A percentile compares a stretch with the other conserved stretches of the same genome.
phyloP scores from a whole-genome alignment of 1,140 invertebrate genomes.

The Lordiphosa stackelbergi region DNA sequence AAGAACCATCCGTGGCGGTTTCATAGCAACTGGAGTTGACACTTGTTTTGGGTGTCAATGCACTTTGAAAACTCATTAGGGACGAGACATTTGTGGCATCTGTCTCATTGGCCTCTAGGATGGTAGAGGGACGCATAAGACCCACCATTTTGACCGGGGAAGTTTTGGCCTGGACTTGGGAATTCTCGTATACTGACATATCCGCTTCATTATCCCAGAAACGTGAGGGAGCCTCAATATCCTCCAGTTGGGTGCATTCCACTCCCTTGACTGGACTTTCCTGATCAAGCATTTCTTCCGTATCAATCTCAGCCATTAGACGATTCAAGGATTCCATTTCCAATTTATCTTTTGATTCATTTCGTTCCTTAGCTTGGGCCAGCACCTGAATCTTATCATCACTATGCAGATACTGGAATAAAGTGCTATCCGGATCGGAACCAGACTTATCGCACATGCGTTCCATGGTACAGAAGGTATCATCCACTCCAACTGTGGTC shows the following conservation, averaged over 20 bases:
- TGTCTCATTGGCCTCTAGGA: slow-evolving; percentile 54
- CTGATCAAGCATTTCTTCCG: slow-evolving; percentile 35
- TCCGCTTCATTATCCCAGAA: slow-evolving; percentile 60
- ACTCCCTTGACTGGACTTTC: slow-evolving; percentile 53
- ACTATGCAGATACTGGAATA: slow-evolving; percentile 65
- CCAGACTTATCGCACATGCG: slow-evolving; percentile 70
- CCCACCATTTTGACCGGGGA: slow-evolving; percentile 74
- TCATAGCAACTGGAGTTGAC: slow-evolving; percentile 57
- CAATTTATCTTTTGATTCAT: slow-evolving; percentile 13
- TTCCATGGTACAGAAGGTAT: slow-evolving; percentile 64
- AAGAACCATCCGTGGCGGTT: slow-evolving; percentile 56
- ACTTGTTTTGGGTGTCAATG: slow-evolving; percentile 39
- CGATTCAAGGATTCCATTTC: slow-evolving; percentile 51
- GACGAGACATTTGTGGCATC: slow-evolving; percentile 50
- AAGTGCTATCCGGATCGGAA: slow-evolving; percentile 68
- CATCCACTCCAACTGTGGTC: slow-evolving; percentile 6
- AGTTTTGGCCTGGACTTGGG: slow-evolving; percentile 14
- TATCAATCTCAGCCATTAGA: slow-evolving; percentile 38
- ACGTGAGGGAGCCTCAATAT: slow-evolving; percentile 65
- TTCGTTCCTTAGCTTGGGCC: slow-evolving; percentile 47
- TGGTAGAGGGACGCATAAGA: slow-evolving; percentile 66
- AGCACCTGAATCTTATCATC: slow-evolving; percentile 51
- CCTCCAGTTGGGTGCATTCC: slow-evolving; percentile 69
- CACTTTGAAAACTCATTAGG: slow-evolving; percentile 48
- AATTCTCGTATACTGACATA: slow-evolving; percentile 7